A percentile compares a stretch with the other conserved stretches of the same genome.
Conservation (phyloP, 2,888 invertebrate species). For the Lasius fuliginosus region DNA sequence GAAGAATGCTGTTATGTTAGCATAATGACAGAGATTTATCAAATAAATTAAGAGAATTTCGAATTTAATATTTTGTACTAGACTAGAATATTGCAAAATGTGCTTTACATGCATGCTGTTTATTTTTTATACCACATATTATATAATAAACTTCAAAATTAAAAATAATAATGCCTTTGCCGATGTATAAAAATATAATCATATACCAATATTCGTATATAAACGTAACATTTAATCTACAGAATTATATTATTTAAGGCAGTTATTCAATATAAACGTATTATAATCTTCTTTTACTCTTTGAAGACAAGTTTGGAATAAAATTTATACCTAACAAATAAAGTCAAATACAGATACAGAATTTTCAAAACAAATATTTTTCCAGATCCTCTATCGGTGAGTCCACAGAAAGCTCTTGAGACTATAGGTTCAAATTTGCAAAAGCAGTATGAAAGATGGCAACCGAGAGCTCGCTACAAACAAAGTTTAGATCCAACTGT, state of each 20-base stretch:
- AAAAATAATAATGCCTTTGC: background rate
- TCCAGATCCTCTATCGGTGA: slow-evolving; percentile 94
- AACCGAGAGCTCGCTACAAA: slow-evolving; percentile 98
- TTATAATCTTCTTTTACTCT: background rate
- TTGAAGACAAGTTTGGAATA: background rate
- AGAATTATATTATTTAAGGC: background rate
- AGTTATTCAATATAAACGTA: background rate
- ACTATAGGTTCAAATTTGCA: slow-evolving; percentile 96
- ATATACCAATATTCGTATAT: background rate
- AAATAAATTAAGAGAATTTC: background rate
- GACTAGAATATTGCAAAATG: background rate
- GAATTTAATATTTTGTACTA: background rate
- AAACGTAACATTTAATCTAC: background rate
- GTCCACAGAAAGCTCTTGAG: slow-evolving; percentile 97
- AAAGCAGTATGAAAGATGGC: slow-evolving; percentile 99
- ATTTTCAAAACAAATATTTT: slow-evolving; percentile 7
- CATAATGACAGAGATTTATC: background rate
- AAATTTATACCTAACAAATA: background rate
- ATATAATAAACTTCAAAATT: background rate
- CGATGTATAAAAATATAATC: background rate
- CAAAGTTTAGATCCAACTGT: slow-evolving; percentile 98
- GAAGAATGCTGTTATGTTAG: background rate
- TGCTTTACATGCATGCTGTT: background rate
- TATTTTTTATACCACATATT: background rate
- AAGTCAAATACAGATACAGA: background rate